phyloP scores from a whole-genome alignment of 2,113 vertebrate species.

The Limanda limanda region DNA sequence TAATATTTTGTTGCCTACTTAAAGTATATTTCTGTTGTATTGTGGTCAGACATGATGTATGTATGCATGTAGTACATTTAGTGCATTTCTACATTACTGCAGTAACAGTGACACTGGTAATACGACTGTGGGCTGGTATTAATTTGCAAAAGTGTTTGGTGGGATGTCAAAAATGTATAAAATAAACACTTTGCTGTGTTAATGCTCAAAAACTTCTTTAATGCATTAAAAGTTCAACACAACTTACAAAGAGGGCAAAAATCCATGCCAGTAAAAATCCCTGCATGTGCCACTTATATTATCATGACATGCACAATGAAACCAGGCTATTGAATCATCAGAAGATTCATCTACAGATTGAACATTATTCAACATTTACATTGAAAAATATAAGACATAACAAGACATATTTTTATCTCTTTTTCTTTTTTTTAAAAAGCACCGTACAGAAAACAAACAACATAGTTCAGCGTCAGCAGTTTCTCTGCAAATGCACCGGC shows the following conservation, averaged over 20 bases:
- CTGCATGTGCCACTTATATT: slow-evolving; percentile 14
- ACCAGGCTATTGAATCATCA: slow-evolving; percentile 29
- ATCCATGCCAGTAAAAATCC: slow-evolving; percentile 36
- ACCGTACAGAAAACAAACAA: slow-evolving; percentile 1
- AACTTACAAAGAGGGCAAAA: not conserved
- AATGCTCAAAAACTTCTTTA: slow-evolving; percentile 49
- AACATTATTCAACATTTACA: not conserved
- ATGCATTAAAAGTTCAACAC: slow-evolving; percentile 45
- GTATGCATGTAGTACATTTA: too few species aligned
- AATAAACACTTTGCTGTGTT: not conserved
- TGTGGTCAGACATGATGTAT: too few species aligned
- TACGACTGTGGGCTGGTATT: too few species aligned
- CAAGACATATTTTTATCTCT: not conserved
- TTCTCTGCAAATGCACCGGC: not conserved
- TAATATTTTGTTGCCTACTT: not conserved
- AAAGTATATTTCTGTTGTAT: not conserved
- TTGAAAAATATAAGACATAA: not conserved
- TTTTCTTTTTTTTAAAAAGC: not conserved
- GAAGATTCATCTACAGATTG: slow-evolving; percentile 1
- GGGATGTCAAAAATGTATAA: not conserved
- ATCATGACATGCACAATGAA: slow-evolving; percentile 51
- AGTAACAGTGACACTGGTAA: too few species aligned
- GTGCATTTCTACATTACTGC: too few species aligned
- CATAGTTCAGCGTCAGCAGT: not conserved
- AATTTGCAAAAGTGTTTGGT: too few species aligned